A percentile compares a stretch with the other conserved stretches of the same genome.
phyloP scores from a whole-genome alignment of 1,140 invertebrate genomes.

The Ctenoplectra terminalis region DNA sequence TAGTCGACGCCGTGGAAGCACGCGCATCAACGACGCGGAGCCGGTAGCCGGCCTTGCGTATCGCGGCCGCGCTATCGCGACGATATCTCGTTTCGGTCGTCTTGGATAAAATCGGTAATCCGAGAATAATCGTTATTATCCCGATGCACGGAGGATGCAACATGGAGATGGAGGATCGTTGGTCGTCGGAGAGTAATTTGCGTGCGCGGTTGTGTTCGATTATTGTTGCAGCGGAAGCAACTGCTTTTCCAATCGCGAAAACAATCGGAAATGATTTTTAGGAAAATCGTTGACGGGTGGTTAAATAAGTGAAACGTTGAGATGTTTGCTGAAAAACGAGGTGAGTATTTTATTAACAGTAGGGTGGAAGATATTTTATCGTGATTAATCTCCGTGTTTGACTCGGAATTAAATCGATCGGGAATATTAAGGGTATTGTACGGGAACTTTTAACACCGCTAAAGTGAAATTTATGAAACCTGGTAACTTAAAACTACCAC shows the following conservation, averaged over 20 bases:
- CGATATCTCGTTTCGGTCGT: constrained; percentile 69
- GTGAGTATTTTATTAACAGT: not conserved
- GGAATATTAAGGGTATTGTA: too few species aligned
- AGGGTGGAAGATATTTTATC: too few species aligned
- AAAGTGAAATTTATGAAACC: too few species aligned
- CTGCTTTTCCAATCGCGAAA: constrained; percentile 1
- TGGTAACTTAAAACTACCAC: too few species aligned
- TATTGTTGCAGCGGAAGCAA: constrained; percentile 22
- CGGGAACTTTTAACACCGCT: too few species aligned
- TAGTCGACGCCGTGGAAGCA: constrained; percentile 68
- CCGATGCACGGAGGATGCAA: not conserved
- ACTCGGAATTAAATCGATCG: too few species aligned
- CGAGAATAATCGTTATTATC: constrained; percentile 65
- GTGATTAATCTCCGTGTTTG: too few species aligned
- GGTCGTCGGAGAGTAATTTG: not conserved
- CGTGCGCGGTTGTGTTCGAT: constrained; percentile 10
- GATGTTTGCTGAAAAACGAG: not conserved
- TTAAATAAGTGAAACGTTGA: not conserved
- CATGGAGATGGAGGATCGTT: not conserved
- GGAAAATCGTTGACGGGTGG: not conserved
- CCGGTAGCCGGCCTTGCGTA: constrained; percentile 72
- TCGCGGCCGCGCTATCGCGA: constrained; percentile 64
- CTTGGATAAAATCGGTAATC: constrained; percentile 64
- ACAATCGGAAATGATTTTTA: not conserved
- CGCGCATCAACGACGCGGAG: constrained; percentile 68